phyloP scores from a whole-genome alignment of 1,140 invertebrate genomes.

The Drosophila suzukii region DNA sequence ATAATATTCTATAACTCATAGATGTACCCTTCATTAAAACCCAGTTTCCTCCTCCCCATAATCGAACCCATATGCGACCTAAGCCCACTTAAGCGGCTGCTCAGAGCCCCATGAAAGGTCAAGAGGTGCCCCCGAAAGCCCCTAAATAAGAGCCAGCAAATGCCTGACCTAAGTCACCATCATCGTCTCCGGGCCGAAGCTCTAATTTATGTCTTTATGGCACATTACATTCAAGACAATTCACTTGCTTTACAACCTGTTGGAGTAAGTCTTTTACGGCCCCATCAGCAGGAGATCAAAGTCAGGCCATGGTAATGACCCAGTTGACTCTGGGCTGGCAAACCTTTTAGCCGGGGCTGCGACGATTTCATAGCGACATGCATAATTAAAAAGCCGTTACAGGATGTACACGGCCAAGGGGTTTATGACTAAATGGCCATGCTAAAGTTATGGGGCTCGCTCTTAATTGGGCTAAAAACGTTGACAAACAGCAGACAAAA shows the following conservation, averaged over 20 bases:
- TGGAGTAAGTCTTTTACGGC: conserved; percentile 50
- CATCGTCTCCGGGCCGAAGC: conserved; percentile 30
- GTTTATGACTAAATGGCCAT: conserved; percentile 31
- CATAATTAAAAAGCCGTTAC: conserved; percentile 74
- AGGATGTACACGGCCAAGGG: conserved; percentile 35
- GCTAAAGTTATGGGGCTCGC: conserved; percentile 24
- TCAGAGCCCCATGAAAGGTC: conserved; percentile 11
- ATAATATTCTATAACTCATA: neutral
- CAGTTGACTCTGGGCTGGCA: conserved; percentile 46
- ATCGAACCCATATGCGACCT: neutral
- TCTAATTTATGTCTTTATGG: conserved; percentile 54
- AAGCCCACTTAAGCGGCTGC: neutral
- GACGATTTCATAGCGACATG: conserved; percentile 64
- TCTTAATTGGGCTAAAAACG: conserved; percentile 40
- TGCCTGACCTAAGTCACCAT: conserved; percentile 26
- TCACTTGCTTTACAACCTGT: conserved; percentile 52
- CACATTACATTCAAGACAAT: conserved; percentile 52
- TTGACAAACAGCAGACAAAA: conserved; percentile 25
- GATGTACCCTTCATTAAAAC: neutral
- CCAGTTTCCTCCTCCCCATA: too few relatives aligned
- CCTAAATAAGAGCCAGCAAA: conserved; percentile 18
- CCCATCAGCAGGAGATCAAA: conserved; percentile 42
- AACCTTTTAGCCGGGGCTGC: conserved; percentile 35
- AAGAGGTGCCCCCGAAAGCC: conserved; percentile 17
- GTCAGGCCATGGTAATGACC: conserved; percentile 64